These are phyloP conservation scores for Anguilla obscura DNA, from an alignment of 2,797 vertebrate species.

Conservation along the genomic window DNA sequence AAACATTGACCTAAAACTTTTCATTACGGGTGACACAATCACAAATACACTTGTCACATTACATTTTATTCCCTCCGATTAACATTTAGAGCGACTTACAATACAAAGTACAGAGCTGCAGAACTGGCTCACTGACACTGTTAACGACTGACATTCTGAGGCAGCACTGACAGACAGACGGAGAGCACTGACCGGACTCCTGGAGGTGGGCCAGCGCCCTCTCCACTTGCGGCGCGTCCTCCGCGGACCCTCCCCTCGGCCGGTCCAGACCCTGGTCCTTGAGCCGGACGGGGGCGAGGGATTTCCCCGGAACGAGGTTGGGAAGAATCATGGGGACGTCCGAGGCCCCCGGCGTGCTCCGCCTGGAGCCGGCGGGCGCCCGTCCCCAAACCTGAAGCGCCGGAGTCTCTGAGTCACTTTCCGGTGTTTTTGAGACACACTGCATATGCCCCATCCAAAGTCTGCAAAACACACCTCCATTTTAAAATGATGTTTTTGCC, in stretches of 20 bases:
- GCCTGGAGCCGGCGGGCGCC: not conserved
- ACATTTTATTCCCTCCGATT: too few species aligned
- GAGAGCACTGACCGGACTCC: conserved; percentile 47
- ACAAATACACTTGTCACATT: too few species aligned
- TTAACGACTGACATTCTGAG: not conserved
- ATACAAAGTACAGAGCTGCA: too few species aligned
- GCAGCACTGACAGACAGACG: not conserved
- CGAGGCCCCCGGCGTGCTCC: not conserved
- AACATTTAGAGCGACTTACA: too few species aligned
- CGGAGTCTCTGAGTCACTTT: conserved; percentile 25
- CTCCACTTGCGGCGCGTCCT: conserved; percentile 39
- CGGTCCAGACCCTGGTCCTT: conserved; percentile 39
- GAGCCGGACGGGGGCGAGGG: not conserved
- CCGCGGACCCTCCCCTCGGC: conserved; percentile 32
- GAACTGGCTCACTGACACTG: too few species aligned
- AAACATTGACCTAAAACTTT: too few species aligned
- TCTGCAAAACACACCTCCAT: conserved; percentile 28
- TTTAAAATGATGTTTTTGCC: too few species aligned
- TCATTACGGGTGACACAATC: too few species aligned
- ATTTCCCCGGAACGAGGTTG: conserved; percentile 36
- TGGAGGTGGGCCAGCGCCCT: conserved; percentile 52
- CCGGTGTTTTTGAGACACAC: conserved; percentile 41
- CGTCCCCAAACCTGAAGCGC: conserved; percentile 9
- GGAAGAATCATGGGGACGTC: conserved; percentile 35
- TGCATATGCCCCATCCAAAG: conserved; percentile 53